Conservation (phyloP, 2,113 vertebrate species). For the Sialia sialis region DNA sequence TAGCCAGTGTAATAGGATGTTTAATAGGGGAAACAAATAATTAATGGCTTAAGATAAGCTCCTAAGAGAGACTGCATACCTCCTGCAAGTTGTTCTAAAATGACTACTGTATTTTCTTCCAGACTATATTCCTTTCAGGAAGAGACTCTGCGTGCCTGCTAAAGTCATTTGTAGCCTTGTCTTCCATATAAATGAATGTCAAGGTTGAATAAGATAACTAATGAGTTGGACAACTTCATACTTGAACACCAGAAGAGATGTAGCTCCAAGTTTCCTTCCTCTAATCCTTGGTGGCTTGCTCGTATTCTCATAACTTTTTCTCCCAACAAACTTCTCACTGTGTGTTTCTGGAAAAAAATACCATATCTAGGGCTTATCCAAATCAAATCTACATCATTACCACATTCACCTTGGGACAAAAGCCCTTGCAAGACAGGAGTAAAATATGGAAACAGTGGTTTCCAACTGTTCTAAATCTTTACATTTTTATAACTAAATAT, state of each 20-base stretch:
- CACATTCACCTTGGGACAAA: slow-evolving; percentile 7
- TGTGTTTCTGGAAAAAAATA: slow-evolving; percentile 27
- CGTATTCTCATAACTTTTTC: not conserved
- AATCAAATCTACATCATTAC: not conserved
- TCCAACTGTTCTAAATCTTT: slow-evolving; percentile 19
- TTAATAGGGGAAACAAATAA: slow-evolving; percentile 46
- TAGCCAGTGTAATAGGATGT: not conserved
- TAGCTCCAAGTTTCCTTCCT: slow-evolving; percentile 40
- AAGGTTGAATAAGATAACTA: slow-evolving; percentile 58
- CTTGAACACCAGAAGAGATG: slow-evolving; percentile 1
- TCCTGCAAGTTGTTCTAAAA: not conserved
- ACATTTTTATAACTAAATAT: slow-evolving; percentile 14
- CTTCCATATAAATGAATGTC: slow-evolving; percentile 14
- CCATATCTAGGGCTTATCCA: not conserved
- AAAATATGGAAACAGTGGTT: not conserved
- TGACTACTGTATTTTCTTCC: slow-evolving; percentile 10
- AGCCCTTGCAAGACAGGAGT: not conserved
- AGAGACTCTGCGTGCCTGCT: not conserved
- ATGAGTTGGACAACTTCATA: slow-evolving; percentile 28
- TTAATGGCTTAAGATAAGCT: slow-evolving; percentile 32
- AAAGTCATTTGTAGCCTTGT: slow-evolving; percentile 32
- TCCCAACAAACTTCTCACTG: not conserved
- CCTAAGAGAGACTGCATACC: not conserved
- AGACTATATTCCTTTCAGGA: not conserved
- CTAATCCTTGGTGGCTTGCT: slow-evolving; percentile 27